Evolutionary conservation across 2,888 invertebrate genomes (phyloP).

Genomic region (Neoscelio sp.): DNA sequence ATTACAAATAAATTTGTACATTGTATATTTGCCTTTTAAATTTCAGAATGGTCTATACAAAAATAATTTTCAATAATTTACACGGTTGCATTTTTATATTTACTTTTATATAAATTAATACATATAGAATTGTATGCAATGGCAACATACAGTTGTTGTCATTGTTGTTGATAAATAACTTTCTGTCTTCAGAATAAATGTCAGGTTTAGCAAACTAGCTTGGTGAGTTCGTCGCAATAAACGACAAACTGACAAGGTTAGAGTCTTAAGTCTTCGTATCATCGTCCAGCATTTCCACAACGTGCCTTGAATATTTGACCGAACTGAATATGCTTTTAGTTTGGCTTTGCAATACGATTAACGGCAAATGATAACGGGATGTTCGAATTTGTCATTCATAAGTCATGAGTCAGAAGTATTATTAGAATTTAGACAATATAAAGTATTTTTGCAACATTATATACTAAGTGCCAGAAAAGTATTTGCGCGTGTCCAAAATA

Average conservation of each 20-base stretch:
- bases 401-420: slow-evolving; percentile 36
- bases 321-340: slow-evolving; percentile 45
- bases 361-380: slow-evolving; percentile 69
- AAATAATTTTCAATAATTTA: no score
- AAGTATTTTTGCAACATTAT: no score
- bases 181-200: slow-evolving; percentile 42
- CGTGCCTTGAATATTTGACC: slow-evolving; percentile 67
- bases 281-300: slow-evolving; percentile 46
- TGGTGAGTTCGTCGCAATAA: slow-evolving; percentile 49
- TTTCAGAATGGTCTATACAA: background rate
- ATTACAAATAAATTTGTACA: no score
- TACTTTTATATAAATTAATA: no score
- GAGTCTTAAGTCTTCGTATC: slow-evolving; percentile 49
- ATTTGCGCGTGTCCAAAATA: no score
- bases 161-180: slow-evolving; percentile 18
- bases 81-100: slow-evolving; percentile 23
- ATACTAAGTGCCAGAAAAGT: no score
- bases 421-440: slow-evolving; percentile 16
- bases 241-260: slow-evolving; percentile 53
- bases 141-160: slow-evolving; percentile 1
- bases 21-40: background rate
- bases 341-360: slow-evolving; percentile 57
- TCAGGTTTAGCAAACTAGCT: slow-evolving; percentile 51
- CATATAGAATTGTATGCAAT: background rate
- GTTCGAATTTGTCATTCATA: slow-evolving; percentile 62